These are phyloP conservation scores for Cephus spinipes DNA, from an alignment of 2,888 invertebrate species.

Conservation along the genomic window DNA sequence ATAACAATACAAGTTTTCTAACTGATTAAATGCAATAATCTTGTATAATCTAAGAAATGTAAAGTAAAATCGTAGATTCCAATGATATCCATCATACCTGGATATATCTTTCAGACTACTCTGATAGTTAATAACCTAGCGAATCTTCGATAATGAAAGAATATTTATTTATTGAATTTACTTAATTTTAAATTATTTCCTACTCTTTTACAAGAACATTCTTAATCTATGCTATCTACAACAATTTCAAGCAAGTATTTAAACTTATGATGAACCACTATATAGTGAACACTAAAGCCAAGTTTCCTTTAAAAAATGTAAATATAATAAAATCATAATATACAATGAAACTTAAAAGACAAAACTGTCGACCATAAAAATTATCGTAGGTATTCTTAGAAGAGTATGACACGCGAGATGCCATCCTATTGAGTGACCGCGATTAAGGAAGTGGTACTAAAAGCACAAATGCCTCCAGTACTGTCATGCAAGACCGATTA, in stretches of 20 bases:
- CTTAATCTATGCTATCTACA: neutral
- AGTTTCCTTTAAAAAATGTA: neutral
- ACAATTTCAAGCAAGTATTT: neutral
- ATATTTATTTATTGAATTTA: neutral
- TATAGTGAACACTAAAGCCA: neutral
- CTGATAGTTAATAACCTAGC: neutral
- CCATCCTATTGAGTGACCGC: slow-evolving; percentile 3
- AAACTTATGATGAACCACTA: neutral
- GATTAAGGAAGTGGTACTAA: neutral
- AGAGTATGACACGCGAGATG: slow-evolving; percentile 1
- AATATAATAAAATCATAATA: too few species aligned
- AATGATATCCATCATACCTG: neutral
- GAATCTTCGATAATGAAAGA: neutral
- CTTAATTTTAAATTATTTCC: neutral
- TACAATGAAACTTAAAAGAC: neutral
- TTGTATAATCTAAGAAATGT: neutral
- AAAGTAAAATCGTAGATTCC: neutral
- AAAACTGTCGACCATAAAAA: neutral
- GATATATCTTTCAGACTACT: neutral
- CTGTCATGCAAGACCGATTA: slow-evolving; percentile 5
- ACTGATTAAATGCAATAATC: neutral
- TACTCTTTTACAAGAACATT: neutral
- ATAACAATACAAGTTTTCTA: neutral
- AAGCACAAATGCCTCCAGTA: neutral
- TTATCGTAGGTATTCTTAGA: neutral